Conservation (phyloP, 2,113 vertebrate species). For the Salvator merianae region DNA sequence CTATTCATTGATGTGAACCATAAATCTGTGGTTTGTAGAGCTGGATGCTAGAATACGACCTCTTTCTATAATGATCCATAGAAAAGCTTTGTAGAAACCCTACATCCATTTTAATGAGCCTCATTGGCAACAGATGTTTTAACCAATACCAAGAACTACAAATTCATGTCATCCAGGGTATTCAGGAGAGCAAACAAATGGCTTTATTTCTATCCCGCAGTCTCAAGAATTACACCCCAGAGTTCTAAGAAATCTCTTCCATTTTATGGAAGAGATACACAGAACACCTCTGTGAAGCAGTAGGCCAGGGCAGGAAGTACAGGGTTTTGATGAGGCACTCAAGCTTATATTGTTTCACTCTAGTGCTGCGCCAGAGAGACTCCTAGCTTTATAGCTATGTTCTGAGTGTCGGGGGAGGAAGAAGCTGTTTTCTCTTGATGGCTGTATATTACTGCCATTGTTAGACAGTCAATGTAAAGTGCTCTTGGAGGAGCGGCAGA, state of each 20-base stretch:
- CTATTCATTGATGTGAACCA: background rate
- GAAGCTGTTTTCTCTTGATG: conserved; percentile 55
- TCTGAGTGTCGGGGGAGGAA: background rate
- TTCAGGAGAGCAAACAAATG: conserved; percentile 1
- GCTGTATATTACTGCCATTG: conserved; percentile 69
- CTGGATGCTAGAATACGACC: background rate
- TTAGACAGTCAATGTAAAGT: conserved; percentile 69
- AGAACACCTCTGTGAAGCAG: background rate
- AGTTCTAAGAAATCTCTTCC: background rate
- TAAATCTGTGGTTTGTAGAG: background rate
- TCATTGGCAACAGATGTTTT: background rate
- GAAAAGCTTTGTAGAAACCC: background rate
- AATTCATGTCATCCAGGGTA: background rate
- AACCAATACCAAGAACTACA: background rate
- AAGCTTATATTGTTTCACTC: accelerated
- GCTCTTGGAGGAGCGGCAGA: conserved; percentile 68
- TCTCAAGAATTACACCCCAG: background rate
- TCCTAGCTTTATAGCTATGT: conserved; percentile 29
- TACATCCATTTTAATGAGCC: background rate
- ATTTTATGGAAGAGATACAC: background rate
- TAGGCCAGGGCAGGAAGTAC: accelerated
- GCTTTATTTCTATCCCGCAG: background rate
- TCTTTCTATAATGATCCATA: background rate
- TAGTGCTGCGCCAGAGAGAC: background rate
- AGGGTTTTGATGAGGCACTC: background rate